Evolutionary conservation across 1,140 invertebrate genomes (phyloP).

Genomic region (Branchinecta lynchi): DNA sequence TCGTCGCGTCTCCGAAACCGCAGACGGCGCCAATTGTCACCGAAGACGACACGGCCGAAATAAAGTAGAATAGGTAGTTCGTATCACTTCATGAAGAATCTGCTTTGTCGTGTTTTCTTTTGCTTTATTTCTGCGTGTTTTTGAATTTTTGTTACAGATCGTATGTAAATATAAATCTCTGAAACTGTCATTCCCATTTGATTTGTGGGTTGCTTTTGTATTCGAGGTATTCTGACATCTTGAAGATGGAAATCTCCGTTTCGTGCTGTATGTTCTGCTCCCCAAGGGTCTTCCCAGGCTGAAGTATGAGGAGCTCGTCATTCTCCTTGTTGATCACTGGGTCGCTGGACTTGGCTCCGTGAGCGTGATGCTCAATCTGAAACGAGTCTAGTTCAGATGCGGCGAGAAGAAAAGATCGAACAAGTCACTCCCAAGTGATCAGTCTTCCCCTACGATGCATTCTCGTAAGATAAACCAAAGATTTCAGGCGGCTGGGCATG

Average conservation of each 20-base stretch:
- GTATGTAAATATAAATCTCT: no score
- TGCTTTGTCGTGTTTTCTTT: no score
- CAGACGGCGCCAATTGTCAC: neutral
- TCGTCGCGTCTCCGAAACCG: neutral
- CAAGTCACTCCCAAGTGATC: no score
- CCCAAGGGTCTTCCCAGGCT: conserved; percentile 22
- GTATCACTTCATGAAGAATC: no score
- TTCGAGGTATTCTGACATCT: conserved; percentile 27
- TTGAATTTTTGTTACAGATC: no score
- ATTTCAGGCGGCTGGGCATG: no score
- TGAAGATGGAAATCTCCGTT: conserved; percentile 32
- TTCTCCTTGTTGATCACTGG: conserved; percentile 28
- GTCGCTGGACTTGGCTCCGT: conserved; percentile 29
- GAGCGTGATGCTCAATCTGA: conserved; percentile 28
- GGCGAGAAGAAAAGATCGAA: no score
- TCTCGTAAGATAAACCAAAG: no score
- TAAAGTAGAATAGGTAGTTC: no score
- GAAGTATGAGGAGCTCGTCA: conserved; percentile 27
- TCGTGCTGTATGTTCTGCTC: conserved; percentile 28
- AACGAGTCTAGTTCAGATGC: neutral
- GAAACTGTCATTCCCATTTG: conserved; percentile 3
- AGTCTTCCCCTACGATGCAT: no score
- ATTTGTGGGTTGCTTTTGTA: conserved; percentile 20
- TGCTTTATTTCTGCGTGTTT: no score
- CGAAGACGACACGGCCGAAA: neutral